Evolutionary conservation across 37 sponge, comb jelly and placozoan genomes (phyloP).

Genomic region (Dysidea cf. avara): DNA sequence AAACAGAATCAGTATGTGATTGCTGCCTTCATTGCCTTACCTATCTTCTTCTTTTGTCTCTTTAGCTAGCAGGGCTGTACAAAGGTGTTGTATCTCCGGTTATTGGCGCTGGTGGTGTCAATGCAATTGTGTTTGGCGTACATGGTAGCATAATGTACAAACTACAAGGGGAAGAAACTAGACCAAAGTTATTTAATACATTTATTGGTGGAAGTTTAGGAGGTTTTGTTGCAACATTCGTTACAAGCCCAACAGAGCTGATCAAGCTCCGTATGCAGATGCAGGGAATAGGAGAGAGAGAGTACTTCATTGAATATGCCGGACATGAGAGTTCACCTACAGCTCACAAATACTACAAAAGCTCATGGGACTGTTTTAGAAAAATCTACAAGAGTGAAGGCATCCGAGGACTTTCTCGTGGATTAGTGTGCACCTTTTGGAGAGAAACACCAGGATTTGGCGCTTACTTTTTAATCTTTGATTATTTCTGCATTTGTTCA

Average conservation of each 20-base stretch:
- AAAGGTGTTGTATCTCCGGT: constrained; percentile 90
- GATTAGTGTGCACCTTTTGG: constrained; percentile 45
- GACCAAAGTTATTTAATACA: constrained; percentile 13
- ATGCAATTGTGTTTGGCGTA: constrained; percentile 84
- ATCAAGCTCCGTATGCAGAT: constrained; percentile 85
- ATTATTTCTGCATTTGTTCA: constrained; percentile 16
- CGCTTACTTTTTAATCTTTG: constrained; percentile 71
- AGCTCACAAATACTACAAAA: constrained; percentile 22
- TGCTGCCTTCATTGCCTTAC: no score
- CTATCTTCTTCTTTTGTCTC: no score
- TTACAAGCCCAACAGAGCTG: constrained; percentile 75
- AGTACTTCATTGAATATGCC: not conserved
- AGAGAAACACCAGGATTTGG: constrained; percentile 81
- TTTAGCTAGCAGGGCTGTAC: constrained; percentile 75
- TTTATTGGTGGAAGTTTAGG: constrained; percentile 69
- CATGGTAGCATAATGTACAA: constrained; percentile 57
- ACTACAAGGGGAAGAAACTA: constrained; percentile 16
- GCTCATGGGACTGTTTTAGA: constrained; percentile 55
- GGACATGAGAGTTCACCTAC: not conserved
- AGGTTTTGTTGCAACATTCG: constrained; percentile 53
- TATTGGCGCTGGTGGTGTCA: constrained; percentile 72
- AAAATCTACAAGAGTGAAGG: constrained; percentile 66
- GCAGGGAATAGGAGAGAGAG: constrained; percentile 39
- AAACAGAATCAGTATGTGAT: constrained; percentile 61
- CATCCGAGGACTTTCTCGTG: constrained; percentile 64